Evolutionary conservation across 1,140 invertebrate species (phyloP), one percentile per base, ranked within the genome.

Genomic region (Halesus radiatus): DNA sequence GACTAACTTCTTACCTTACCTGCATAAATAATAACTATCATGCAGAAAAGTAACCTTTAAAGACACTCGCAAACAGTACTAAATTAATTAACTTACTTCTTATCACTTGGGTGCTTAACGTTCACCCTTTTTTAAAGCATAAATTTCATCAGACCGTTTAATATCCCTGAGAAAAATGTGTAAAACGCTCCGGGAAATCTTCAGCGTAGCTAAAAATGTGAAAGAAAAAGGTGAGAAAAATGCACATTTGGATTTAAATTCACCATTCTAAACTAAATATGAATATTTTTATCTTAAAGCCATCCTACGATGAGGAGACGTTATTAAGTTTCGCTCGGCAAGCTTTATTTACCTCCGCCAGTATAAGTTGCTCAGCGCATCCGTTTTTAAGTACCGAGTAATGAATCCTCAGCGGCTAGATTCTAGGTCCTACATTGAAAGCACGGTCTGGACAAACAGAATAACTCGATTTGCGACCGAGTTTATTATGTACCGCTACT

Each of bases 401-500:
- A 66, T 66, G 62, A 66, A 66, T 66, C 16, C 62, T 64, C 62
- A 3, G 62, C 7, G 37, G 10, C 37, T 45, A 45, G 37, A 13
- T 18, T 60, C 56, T 23, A 18, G 54, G 5, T 13, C 6, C 56
- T 23, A 60, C 18, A 60, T 60, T 60, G 62, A 66, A 32, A 66
- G 62, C 22, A 7, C 22, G 62, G 22, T 29, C 22, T 26, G 29
- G 26, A 66, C 62, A 66, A 66, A 66, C 62, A 66, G 22, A 60
- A 60, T 32, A n/a, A 66, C 62, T 66, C 62, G 26, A 32, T 66
- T 66, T 26, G 62, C 32, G 29, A 18, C 22, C 62, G 26, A 26
- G 62, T 37, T 66, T 66, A 66, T 66, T 66, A 66, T 66, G 62
- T 66, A 29, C 62, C 62, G 15, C 3, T 29, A 26, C 62, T 66